Evolutionary conservation across 2,797 vertebrate genomes (phyloP).

Genomic region (Alcedo quadribrachys): DNA sequence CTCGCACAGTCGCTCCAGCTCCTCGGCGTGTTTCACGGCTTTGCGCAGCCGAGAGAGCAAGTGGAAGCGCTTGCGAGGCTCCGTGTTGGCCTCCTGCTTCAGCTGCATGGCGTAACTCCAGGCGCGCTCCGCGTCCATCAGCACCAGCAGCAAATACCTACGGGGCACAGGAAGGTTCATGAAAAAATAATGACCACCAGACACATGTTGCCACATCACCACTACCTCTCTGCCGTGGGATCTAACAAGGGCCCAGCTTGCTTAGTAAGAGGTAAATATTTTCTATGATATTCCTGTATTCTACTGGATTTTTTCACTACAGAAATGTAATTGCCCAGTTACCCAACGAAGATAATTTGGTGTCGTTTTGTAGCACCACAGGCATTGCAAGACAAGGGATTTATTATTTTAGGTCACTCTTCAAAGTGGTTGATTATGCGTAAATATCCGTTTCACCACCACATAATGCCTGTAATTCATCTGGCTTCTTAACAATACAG

Average conservation of each 20-base stretch:
- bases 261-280: background rate
- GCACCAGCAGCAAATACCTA: constrained; percentile 92
- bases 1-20: constrained; percentile 94
- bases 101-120: constrained; percentile 99
- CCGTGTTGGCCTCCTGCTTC: constrained; percentile 97
- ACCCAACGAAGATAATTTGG: background rate
- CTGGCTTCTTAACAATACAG: background rate
- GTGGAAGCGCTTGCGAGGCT: constrained; percentile 97
- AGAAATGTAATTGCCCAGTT: background rate
- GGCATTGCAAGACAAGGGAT: background rate
- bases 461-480: background rate
- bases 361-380: background rate
- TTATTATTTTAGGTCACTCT: background rate
- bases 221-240: background rate
- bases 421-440: background rate
- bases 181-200: background rate
- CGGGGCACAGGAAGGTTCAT: background rate
- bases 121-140: constrained; percentile 97
- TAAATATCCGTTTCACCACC: background rate
- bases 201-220: background rate
- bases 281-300: background rate
- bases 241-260: background rate
- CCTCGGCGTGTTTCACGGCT: constrained; percentile 93
- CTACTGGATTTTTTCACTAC: background rate
- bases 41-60: constrained; percentile 93